Conservation (phyloP, 2,797 vertebrate genomes). For the Myotis planiceps region DNA sequence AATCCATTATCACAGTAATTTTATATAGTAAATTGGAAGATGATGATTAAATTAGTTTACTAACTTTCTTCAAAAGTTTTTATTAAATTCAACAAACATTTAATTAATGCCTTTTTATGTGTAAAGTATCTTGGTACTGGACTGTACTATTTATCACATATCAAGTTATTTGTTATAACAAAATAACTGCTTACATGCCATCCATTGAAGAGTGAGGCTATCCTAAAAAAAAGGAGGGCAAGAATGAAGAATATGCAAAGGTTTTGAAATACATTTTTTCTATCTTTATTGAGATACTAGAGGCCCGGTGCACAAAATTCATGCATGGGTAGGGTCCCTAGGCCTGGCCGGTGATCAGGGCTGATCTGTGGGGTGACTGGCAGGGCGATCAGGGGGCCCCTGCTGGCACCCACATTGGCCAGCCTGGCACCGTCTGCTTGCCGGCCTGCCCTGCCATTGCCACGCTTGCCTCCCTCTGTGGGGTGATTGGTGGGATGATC, state of each 20-base stretch:
- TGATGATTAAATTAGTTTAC: background rate
- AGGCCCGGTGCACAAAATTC: too few relatives aligned
- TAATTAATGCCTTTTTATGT: background rate
- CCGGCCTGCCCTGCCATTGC: fast-evolving
- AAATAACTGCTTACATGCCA: background rate
- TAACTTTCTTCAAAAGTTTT: background rate
- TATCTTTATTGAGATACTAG: background rate
- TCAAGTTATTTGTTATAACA: background rate
- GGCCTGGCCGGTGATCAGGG: too few relatives aligned
- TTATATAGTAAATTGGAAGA: background rate
- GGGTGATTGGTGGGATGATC: too few relatives aligned
- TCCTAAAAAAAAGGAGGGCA: background rate
- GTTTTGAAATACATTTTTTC: background rate
- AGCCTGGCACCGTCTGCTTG: too few relatives aligned
- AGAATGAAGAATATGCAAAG: background rate
- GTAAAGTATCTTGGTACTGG: background rate
- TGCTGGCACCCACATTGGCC: too few relatives aligned
- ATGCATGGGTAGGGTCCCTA: too few relatives aligned
- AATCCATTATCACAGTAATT: background rate
- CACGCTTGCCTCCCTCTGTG: too few relatives aligned
- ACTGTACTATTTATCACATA: background rate
- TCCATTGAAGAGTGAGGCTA: background rate
- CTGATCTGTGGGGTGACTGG: too few relatives aligned
- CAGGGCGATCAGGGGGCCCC: too few relatives aligned
- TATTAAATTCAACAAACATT: background rate